Evolutionary conservation across 2,888 invertebrate genomes (phyloP), one percentile per base, ranked within the genome.

Genomic region (Clostera curtula): DNA sequence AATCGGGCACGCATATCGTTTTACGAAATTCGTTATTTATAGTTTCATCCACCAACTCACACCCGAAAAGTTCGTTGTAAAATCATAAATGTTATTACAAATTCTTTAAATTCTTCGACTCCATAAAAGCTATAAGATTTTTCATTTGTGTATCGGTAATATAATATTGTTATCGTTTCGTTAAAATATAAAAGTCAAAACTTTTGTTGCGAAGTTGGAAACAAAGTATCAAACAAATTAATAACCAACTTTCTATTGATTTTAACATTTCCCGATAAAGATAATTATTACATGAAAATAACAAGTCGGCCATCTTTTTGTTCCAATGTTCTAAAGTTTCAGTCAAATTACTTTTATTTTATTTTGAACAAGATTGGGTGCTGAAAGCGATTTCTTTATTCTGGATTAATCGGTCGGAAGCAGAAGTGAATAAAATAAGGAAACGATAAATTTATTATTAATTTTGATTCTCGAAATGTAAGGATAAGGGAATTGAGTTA

Each of bases 211-310:
- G 40, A 25, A 25, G 23, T 19, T 31, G 39, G 31, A 40, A 40
- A 41, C 36, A 39, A 36, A 46, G 46, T 52, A 49, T 55, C 44
- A 50, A 51, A 38, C 40, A 49, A 56, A 52, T 51, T 50, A 58
- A 46, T 48, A 31, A 38, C 49, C 37, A 40, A 42, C 40, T 50
- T 53, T 38, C 47, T 49, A 48, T 44, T 48, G 51, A 35, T 53
- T 55, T 54, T 51, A 56, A 38, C 34, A 27, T 21, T 49, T 45
- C 46, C 52, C 52, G 51, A 57, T 52, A 51, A 56, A 61, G 52
- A 67, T 62, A 40, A 49, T 49, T 57, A 62, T 58, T 57, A 52
- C 56, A 58, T 38, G 34, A 49, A 57, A 58, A 56, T 56, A 58
- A 56, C 48, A 49, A 58, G 54, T 47, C 51, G 31, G 50, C 46